Evolutionary conservation across 2,888 invertebrate genomes (phyloP), one percentile per base, ranked within the genome.

Genomic region (Cerceris ruficornis): DNA sequence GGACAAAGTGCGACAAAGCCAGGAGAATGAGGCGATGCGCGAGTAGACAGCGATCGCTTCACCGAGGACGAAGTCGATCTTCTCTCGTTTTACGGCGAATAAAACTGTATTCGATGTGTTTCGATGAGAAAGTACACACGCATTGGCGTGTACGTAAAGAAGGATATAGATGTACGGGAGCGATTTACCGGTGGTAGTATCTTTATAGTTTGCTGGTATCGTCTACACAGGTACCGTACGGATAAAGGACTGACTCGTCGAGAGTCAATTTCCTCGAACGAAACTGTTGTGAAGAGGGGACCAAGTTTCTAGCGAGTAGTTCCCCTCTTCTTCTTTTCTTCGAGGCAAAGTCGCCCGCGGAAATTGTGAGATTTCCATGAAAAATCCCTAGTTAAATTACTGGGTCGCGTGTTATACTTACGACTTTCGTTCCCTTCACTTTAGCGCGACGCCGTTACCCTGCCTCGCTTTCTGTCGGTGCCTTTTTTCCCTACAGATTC

Each of bases 221-320:
- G 64, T 65, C 57, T 11, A 69, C 64, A 58, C 68, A 69, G 76
- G 69, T 73, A 80, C 17, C 59, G 61, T 61, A 42, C 59, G 62
- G 28, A 67, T 14, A 57, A 59, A 61, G 58, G 66, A 71, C 68
- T 68, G 71, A 68, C 79, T 77, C 69, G 76, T 79, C 72, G 76
- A 84, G 81, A 87, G 85, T 87, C 85, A 86, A 87, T 88, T 87
- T 86, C 81, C 82, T 70, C 75, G 72, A 81, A 82, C 73, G 83
- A 83, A 84, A 83, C 74, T 64, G 64, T 62, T 71, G 75, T 62
- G 64, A 57, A 67, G 58, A 43, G 71, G 43, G 62, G 61, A 46
- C 67, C 17, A 62, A 67, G 59, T 82, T 82, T 75, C 68, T 66
- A 50, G 52, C 62, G 14, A 70, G 58, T 50, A 71, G 73, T 64